Base-by-base conservation (phyloP, 2,888 invertebrate genomes). In the Polyommatus icarus region DNA sequence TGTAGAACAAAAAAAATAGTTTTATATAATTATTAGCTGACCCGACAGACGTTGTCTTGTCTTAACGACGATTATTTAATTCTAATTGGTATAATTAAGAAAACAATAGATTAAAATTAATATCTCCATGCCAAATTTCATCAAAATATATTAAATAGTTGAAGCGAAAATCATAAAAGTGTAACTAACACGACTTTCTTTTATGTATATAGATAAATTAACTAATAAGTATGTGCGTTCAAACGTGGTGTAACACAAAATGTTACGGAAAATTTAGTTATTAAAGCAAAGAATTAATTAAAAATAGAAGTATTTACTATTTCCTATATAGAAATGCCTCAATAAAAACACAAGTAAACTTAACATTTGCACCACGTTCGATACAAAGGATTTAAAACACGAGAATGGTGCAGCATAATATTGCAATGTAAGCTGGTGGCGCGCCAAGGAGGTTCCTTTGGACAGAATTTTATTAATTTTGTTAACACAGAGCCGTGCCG, bases 391-490 rank as follows among this genome's bases (percentile, higher is more conserved):
- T 72, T 71, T 57, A 24, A 78, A 75, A 59, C 46, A 59, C 75
- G 57, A 80, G 79, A 78, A 79, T 79, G 77, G 79, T 78, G 79
- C 20, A 78, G 77, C 77, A 78, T 78, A 82, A 80, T 46, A 78
- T 79, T 78, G 79, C 81, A 80, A 78, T 81, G 80, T 79, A 76
- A 71, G 81, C 80, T 79, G 82, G 82, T 82, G n/a, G 12, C 20
- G 79, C 79, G 82, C 82, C 82, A 82, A 77, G 79, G 79, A 81
- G 80, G 80, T 79, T 18, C 54, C 1, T 54, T 54, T 80, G 81
- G 78, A 79, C 80, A 76, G 71, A 76, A 81, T 81, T 81, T 82
- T 81, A 82, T 82, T 81, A 83, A 81, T 81, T 80, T 80, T 80
- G 81, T 80, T 80, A 81, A 80, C 80, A 81, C 78, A 79, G 46